phyloP scores from a whole-genome alignment of 2,888 invertebrate genomes.

The Lycocerus yunnanus region DNA sequence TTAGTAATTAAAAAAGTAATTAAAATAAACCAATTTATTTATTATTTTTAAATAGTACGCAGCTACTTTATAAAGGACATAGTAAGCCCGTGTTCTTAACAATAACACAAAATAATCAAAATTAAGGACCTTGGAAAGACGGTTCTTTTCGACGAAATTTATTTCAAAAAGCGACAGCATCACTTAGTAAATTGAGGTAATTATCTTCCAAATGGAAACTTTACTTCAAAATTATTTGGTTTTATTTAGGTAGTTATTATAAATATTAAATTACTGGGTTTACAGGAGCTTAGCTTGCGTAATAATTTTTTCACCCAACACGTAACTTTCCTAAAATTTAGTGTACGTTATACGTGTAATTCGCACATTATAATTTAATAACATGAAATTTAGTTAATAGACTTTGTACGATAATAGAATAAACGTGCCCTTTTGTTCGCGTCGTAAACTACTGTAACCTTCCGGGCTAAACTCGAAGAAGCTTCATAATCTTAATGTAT shows the following conservation, averaged over 20 bases:
- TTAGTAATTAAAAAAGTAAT: background rate
- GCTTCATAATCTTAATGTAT: slow-evolving; percentile 10
- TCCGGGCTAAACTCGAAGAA: slow-evolving; percentile 11
- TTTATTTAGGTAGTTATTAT: background rate
- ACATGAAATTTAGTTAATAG: slow-evolving; percentile 17
- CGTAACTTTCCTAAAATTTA: background rate
- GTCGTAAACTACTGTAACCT: slow-evolving; percentile 9
- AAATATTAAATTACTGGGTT: background rate
- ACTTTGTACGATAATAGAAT: slow-evolving; percentile 10
- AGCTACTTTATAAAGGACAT: background rate
- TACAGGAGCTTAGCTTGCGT: background rate
- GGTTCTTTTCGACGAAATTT: background rate
- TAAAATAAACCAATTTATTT: background rate
- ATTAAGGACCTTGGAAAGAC: background rate
- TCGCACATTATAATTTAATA: slow-evolving; percentile 9
- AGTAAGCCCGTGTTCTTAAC: background rate
- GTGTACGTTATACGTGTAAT: background rate
- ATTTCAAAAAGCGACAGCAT: background rate
- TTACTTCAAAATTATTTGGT: background rate
- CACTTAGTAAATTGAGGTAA: background rate
- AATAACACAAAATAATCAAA: background rate
- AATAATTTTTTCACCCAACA: background rate
- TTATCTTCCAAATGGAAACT: background rate
- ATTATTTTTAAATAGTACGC: background rate
- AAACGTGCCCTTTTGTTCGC: background rate